A percentile compares a stretch with the other conserved stretches of the same genome.
phyloP scores from a whole-genome alignment of 2,888 invertebrate species.

The Carpatolechia fugitivella region DNA sequence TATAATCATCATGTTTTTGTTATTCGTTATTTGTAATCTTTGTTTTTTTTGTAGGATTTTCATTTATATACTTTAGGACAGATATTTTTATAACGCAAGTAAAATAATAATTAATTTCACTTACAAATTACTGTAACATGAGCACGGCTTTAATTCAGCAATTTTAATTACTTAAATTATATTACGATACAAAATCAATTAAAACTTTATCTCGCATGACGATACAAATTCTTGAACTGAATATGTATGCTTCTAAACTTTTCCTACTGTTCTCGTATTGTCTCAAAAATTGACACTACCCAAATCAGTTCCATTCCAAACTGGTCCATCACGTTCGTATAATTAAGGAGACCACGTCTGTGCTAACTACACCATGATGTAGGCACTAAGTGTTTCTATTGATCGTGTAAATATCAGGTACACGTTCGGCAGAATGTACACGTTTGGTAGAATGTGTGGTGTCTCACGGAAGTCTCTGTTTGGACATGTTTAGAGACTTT shows the following conservation, averaged over 20 bases:
- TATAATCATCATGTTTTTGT: too few species aligned
- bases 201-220: too few species aligned
- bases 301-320: slow-evolving; percentile 22
- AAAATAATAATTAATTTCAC: too few species aligned
- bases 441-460: not conserved
- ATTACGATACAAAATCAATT: too few species aligned
- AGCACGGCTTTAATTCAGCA: too few species aligned
- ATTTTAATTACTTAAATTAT: too few species aligned
- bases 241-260: not conserved
- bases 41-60: too few species aligned
- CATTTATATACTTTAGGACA: too few species aligned
- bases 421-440: not conserved
- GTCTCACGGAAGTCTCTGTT: slow-evolving; percentile 24
- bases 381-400: slow-evolving; percentile 21
- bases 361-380: slow-evolving; percentile 28
- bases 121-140: too few species aligned
- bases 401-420: slow-evolving; percentile 18
- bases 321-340: slow-evolving; percentile 29
- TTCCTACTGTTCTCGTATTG: slow-evolving; percentile 10
- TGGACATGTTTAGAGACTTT: slow-evolving; percentile 19
- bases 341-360: slow-evolving; percentile 29
- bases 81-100: too few species aligned
- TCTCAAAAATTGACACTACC: slow-evolving; percentile 10
- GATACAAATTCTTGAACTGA: too few species aligned
- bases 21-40: too few species aligned